These are phyloP conservation scores for Leucozona laternaria DNA, from an alignment of 2,888 invertebrate species.

Conservation along the genomic window DNA sequence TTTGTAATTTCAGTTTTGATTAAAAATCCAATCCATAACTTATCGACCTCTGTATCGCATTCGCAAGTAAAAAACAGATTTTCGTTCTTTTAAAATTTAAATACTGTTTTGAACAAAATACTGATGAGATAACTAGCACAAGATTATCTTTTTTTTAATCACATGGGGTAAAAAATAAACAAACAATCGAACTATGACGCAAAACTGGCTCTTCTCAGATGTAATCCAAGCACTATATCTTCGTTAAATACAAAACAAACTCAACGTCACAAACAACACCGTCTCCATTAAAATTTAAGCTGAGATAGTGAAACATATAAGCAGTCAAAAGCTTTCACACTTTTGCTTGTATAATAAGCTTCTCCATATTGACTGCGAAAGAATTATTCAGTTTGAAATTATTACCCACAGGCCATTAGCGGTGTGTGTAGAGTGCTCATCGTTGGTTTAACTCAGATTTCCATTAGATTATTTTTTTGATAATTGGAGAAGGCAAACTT, in stretches of 20 bases:
- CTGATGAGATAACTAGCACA: background rate
- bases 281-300: background rate
- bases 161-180: background rate
- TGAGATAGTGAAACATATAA: background rate
- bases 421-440: background rate
- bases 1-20: no score
- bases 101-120: background rate
- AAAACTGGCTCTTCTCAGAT: background rate
- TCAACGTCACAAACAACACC: background rate
- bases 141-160: background rate
- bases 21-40: no score
- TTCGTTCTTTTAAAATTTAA: no score
- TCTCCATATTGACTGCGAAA: background rate
- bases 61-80: no score
- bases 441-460: background rate
- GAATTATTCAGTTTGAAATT: conserved; percentile 51
- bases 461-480: background rate
- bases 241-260: background rate
- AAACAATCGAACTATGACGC: background rate
- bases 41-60: no score
- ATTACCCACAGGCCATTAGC: background rate
- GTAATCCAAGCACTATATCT: background rate
- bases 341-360: background rate
- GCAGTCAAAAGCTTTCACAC: conserved; percentile 16
- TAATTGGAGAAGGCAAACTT: conserved; percentile 49